Base-by-base conservation (phyloP, 2,797 vertebrate species). In the Ptychobarbus kaznakovi region DNA sequence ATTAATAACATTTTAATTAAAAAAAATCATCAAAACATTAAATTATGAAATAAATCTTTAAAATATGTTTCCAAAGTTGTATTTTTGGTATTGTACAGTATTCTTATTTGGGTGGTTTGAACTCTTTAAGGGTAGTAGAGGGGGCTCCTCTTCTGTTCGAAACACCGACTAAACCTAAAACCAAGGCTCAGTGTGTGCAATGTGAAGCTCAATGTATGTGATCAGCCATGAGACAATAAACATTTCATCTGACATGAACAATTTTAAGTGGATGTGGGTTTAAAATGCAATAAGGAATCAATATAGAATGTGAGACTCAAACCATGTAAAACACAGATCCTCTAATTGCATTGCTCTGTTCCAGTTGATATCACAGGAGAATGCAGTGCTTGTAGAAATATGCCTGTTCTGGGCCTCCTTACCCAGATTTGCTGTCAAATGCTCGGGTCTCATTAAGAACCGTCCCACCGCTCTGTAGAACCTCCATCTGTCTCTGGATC, bases 381-480 rank as follows among this genome's bases (percentile, higher is more conserved):
- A 63, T 79, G 53, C 51, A 70, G 75, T 63, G 32, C 63, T 82
- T 49, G 53, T 70, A 18, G 53, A 82, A 53, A 32, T 75, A 35
- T 58, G 61, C 42, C 69, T 38, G 32, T 80, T 77, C 69, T 69
- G 46, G 25, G 69, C 8, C 22, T 40, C 28, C 84, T 88, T 93
- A 99, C 98, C 98, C 97, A 56, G 96, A 95, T 93, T 95, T 99
- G 91, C 94, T 95, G 93, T 99, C 97, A 90, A 97, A 99, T 0
- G 97, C 94, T 90, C 97, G 95, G 13, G 98, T 99, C 96, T 99
- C 98, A 89, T 98, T 99, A 88, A 96, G 91, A 93, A 99, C 95
- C 35, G 87, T 91, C 65, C 96, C 96, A 89, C 97, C 98, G 80
- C 92, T 95, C 93, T 95, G 93, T 87, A 99, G 94, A 89, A 97